Evolutionary conservation across 2,797 vertebrate species (phyloP), one percentile per base, ranked within the genome.

Genomic region (Coreius guichenoti): DNA sequence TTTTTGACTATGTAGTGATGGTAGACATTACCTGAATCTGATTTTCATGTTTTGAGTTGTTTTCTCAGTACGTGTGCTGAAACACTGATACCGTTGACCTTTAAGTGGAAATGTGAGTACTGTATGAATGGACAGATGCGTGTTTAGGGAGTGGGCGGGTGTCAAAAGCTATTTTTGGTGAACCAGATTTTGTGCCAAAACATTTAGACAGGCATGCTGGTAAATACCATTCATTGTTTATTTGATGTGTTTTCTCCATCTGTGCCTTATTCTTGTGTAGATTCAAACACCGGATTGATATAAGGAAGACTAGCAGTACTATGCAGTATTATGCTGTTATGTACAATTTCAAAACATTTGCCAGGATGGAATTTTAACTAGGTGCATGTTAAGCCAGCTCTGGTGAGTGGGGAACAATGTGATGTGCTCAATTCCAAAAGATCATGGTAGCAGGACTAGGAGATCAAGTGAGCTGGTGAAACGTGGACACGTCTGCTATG

Each of bases 201-300:
- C 81, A 69, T 70, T 86, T 70, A 82, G 68, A 80, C 85, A 84
- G 79, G 83, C 67, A 14, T 86, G 79, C 61, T 87, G 84, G 51
- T 86, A 45, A 76, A 88, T 29, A 70, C 63, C 19, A 51, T 86
- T 61, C 78, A 81, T 90, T 87, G 86, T 78, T 79, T 74, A 70
- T 77, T 67, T 29, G 21, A 73, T 33, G 12, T 83, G 51, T 26
- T 81, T 43, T 80, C 87, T 94, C 93, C 91, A 92, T 95, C 90
- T 93, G 94, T 95, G 94, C 94, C 95, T 95, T 95, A 94, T 94
- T 94, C 93, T 91, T 92, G 89, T 93, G 90, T 92, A 87, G 90
- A 89, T 92, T 89, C 80, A 86, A 88, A 91, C 92, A 65, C 87
- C 23, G 47, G 90, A 82, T 90, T 89, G 87, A 81, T 91, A 90